Conservation (phyloP, 2,113 vertebrate genomes). For the Xyrauchen texanus region DNA sequence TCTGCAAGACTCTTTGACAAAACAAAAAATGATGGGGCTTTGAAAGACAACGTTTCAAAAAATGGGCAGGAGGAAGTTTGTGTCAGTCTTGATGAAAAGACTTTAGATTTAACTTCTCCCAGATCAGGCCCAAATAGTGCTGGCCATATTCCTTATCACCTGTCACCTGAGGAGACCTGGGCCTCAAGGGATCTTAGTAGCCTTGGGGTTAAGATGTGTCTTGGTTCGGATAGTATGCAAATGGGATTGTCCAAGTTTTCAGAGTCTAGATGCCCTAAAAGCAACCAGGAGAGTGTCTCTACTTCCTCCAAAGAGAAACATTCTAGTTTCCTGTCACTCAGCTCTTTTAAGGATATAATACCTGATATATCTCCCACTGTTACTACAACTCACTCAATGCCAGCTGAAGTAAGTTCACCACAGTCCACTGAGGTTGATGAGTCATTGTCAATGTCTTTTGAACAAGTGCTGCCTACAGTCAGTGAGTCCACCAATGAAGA, state of each 20-base stretch:
- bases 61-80: constrained; percentile 67
- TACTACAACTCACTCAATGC: constrained; percentile 81
- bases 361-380: constrained; percentile 76
- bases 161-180: constrained; percentile 65
- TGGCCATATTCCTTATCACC: constrained; percentile 73
- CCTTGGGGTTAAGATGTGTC: constrained; percentile 53
- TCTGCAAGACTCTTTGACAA: constrained; percentile 62
- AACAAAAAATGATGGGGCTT: constrained; percentile 66
- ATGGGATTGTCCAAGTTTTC: constrained; percentile 58
- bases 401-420: constrained; percentile 82
- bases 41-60: constrained; percentile 57
- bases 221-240: constrained; percentile 54
- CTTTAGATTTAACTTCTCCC: constrained; percentile 73
- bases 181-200: constrained; percentile 59
- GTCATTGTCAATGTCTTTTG: constrained; percentile 84
- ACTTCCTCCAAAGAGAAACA: constrained; percentile 69
- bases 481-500: constrained; percentile 67
- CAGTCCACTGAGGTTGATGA: constrained; percentile 88
- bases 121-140: constrained; percentile 64
- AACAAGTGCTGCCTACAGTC: constrained; percentile 80
- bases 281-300: constrained; percentile 61
- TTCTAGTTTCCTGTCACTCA: constrained; percentile 74
- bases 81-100: constrained; percentile 75
- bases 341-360: constrained; percentile 75
- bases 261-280: constrained; percentile 49